Evolutionary conservation across 1,140 invertebrate species (phyloP), one percentile per base, ranked within the genome.

Genomic region (Pogonognathellus flavescens): DNA sequence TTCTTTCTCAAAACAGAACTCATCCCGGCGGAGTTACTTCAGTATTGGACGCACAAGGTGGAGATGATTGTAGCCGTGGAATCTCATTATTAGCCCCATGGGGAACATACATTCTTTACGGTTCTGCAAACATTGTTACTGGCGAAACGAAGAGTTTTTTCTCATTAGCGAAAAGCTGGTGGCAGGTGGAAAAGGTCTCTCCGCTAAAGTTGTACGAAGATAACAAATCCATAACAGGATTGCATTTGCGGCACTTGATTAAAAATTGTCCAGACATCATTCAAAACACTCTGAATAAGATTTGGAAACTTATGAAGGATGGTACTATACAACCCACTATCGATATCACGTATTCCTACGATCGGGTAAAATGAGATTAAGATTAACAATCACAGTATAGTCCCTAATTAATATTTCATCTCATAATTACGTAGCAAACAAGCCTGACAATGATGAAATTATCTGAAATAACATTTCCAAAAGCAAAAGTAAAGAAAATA

Each of bases 131-230:
- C 91, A 93, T 96, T 88, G 94, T 96, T 85, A 95, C 95, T 88
- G 95, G 96, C 82, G 95, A 97, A 91, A 96, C 95, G 0, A 96
- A 96, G 90, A 96, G 95, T 90, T 94, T 96, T 91, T 95, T 97
- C 91, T 96, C 95, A 88, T 94, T 94, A 89, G 80, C 84, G 1
- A 87, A 86, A 72, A 86, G 92, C 95, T 97, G 96, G 96, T 97
- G 95, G 95, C 95, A 96, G 92, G 95, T 96, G 20, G 96, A 97
- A 90, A 97, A 96, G 91, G 93, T 97, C 62, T 96, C 94, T 9
- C 95, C 96, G 1, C 93, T 97, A 88, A 97, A 96, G 91, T 91
- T 97, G 86, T 97, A 94, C 90, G 96, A 97, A 89, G 96, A 97
- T 90, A 97, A 97, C 91, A 96, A 96, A 91, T 94, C 93, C 66